Evolutionary conservation across 2,113 vertebrate genomes (phyloP).

Genomic region (Hydrolagus affinis): DNA sequence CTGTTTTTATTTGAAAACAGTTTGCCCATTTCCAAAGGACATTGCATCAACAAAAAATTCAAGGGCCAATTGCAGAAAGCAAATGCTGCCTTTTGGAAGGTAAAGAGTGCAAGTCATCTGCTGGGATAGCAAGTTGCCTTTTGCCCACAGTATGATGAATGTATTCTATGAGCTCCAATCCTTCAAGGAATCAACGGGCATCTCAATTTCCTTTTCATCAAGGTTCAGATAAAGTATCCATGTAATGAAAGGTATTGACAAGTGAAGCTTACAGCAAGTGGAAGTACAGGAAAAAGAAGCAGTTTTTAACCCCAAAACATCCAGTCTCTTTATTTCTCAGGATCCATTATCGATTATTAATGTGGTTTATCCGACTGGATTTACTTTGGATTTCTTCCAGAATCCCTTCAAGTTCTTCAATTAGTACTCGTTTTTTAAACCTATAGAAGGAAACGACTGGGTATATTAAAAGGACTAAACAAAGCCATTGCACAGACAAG

Average conservation of each 20-base stretch:
- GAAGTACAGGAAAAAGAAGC: slow-evolving; percentile 22
- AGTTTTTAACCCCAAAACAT: background rate
- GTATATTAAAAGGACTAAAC: slow-evolving; percentile 27
- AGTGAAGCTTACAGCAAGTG: background rate
- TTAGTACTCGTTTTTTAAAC: slow-evolving; percentile 94
- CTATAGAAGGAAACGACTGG: slow-evolving; percentile 50
- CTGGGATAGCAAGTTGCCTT: background rate
- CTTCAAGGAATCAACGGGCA: background rate
- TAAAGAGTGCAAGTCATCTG: slow-evolving; percentile 12
- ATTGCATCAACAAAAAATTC: slow-evolving; percentile 15
- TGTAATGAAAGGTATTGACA: slow-evolving; percentile 10
- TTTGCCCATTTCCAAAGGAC: background rate
- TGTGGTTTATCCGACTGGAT: slow-evolving; percentile 78
- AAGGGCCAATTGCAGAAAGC: slow-evolving; percentile 20
- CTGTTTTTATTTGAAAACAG: background rate
- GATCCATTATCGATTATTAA: slow-evolving; percentile 48
- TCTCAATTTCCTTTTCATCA: background rate
- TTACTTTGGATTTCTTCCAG: slow-evolving; percentile 86
- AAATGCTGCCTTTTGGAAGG: background rate
- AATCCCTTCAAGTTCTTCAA: slow-evolving; percentile 89
- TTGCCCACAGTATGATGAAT: slow-evolving; percentile 16
- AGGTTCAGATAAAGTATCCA: background rate
- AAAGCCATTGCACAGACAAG: background rate
- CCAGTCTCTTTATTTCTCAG: slow-evolving; percentile 10
- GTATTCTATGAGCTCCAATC: background rate